Percentiles rank a stretch among this genome's conserved stretches.
These are phyloP conservation scores for Hippolais icterina DNA, from an alignment of 2,113 vertebrate species.

Conservation along the genomic window DNA sequence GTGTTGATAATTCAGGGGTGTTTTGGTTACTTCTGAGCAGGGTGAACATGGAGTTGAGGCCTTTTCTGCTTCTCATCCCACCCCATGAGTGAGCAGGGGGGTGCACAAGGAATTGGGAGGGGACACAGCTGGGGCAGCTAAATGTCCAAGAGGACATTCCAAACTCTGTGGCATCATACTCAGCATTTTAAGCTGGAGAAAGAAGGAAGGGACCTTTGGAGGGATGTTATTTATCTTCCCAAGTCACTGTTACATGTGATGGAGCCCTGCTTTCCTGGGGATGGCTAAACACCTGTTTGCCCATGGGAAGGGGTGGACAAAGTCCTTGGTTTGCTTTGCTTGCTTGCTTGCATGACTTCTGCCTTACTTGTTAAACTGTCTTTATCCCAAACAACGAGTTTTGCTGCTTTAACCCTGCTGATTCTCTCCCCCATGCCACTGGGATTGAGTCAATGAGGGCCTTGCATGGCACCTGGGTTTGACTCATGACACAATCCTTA, in stretches of 20 bases:
- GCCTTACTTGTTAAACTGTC: not conserved
- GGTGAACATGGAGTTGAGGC: not conserved
- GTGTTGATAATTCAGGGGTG: not conserved
- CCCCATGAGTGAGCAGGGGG: fast-evolving
- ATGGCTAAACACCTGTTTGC: not conserved
- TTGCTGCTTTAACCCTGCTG: not conserved
- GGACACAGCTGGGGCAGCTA: not conserved
- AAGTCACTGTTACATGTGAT: not conserved
- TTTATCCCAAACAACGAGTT: not conserved
- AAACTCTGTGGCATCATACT: not conserved
- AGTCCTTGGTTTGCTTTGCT: not conserved
- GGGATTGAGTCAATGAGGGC: not conserved
- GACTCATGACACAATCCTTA: not conserved
- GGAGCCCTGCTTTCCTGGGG: not conserved
- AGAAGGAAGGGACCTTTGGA: not conserved
- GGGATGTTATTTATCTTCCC: fast-evolving
- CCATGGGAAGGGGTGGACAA: not conserved
- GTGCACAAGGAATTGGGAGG: not conserved
- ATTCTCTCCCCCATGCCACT: not conserved
- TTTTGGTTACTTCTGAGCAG: not conserved
- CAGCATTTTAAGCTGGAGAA: not conserved
- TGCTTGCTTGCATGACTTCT: not conserved
- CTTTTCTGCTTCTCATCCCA: not conserved
- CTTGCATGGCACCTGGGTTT: not conserved
- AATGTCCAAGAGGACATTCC: not conserved